Conservation (phyloP, 2,113 vertebrate genomes). For the Spermophilus dauricus region DNA sequence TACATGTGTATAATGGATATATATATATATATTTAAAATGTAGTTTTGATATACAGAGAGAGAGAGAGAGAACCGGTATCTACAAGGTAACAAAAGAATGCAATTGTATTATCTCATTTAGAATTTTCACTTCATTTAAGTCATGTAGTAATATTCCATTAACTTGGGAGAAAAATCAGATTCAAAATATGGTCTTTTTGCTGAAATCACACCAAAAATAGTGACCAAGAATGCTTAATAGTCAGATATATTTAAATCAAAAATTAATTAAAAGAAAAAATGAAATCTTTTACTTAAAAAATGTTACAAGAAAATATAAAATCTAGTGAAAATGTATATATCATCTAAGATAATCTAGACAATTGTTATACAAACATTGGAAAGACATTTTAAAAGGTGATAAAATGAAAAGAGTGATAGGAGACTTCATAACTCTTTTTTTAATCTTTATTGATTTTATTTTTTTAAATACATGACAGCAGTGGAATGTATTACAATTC, state of each 20-base stretch:
- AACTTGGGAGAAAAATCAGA: neutral
- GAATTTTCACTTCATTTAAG: neutral
- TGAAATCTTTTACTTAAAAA: neutral
- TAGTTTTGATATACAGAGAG: too few relatives aligned
- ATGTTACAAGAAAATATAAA: neutral
- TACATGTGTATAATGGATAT: too few relatives aligned
- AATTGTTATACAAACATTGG: neutral
- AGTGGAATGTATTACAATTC: too few relatives aligned
- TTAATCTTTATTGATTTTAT: too few relatives aligned
- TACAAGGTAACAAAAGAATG: neutral
- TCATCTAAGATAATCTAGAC: neutral
- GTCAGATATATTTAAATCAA: neutral
- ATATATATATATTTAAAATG: neutral
- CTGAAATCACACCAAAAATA: neutral
- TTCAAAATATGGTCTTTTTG: neutral
- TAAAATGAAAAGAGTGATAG: neutral
- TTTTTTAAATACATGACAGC: too few relatives aligned
- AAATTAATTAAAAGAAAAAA: neutral
- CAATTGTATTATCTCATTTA: neutral
- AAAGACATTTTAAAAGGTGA: neutral
- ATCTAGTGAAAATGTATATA: neutral
- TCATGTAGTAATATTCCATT: neutral
- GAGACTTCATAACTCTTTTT: neutral
- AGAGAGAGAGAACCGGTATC: neutral
- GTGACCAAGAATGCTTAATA: neutral